Evolutionary conservation across 2,113 vertebrate species (phyloP).

Genomic region (Scartelaos histophorus): DNA sequence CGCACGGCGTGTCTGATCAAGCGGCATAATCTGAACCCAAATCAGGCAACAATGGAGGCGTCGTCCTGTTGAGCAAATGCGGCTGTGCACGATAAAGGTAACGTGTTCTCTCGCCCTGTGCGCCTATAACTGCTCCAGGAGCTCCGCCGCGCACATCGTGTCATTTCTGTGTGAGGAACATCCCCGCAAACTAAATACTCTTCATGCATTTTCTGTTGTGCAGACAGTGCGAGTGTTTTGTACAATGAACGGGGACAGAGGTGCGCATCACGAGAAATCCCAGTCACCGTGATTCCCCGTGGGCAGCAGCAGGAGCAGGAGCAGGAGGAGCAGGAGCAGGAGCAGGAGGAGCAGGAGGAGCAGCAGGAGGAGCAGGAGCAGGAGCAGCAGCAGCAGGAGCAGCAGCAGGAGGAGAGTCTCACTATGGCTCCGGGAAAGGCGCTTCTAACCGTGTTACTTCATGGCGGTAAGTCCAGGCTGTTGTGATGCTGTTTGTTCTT

Average conservation of each 20-base stretch:
- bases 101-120: slow-evolving; percentile 9
- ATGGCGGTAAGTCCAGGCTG: slow-evolving; percentile 68
- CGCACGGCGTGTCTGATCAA: slow-evolving; percentile 25
- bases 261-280: slow-evolving; percentile 30
- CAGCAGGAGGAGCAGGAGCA: too few relatives aligned
- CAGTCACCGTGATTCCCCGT: slow-evolving; percentile 45
- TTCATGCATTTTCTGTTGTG: background rate
- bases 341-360: too few relatives aligned
- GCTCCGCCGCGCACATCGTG: too few relatives aligned
- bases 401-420: too few relatives aligned
- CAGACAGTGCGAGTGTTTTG: slow-evolving; percentile 17
- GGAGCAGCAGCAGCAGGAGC: too few relatives aligned
- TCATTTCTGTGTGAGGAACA: background rate
- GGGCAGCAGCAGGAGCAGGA: too few relatives aligned
- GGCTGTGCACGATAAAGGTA: slow-evolving; percentile 40
- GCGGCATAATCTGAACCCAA: slow-evolving; percentile 34
- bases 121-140: background rate
- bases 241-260: slow-evolving; percentile 43
- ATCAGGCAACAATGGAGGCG: slow-evolving; percentile 13
- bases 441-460: slow-evolving; percentile 53
- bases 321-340: too few relatives aligned
- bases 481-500: background rate
- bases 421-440: slow-evolving; percentile 62
- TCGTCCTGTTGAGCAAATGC: slow-evolving; percentile 23
- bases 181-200: background rate